phyloP scores from a whole-genome alignment of 2,888 invertebrate species.

The Ferrisia virgata region DNA sequence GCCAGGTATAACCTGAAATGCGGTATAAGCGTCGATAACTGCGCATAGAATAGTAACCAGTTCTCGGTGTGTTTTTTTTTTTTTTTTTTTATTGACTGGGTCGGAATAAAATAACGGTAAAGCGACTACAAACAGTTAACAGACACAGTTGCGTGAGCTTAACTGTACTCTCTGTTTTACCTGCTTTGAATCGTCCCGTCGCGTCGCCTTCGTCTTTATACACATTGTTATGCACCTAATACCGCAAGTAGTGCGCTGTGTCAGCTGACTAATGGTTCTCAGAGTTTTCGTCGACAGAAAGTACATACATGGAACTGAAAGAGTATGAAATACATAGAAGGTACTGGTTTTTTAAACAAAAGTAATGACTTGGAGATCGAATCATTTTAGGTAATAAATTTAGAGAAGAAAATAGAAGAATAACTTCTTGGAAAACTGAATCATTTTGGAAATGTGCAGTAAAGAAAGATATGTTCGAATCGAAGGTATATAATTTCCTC shows the following conservation, averaged over 20 bases:
- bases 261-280: background rate
- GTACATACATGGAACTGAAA: too few species aligned
- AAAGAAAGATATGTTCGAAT: too few species aligned
- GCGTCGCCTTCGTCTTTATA: background rate
- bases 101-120: slow-evolving; percentile 26
- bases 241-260: background rate
- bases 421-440: too few species aligned
- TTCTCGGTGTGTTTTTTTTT: background rate
- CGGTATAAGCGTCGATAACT: background rate
- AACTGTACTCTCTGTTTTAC: slow-evolving; percentile 23
- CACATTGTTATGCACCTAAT: background rate
- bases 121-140: slow-evolving; percentile 21
- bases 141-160: slow-evolving; percentile 38
- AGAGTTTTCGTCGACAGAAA: background rate
- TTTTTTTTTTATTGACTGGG: slow-evolving; percentile 20
- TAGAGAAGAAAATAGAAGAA: too few species aligned
- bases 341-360: too few species aligned
- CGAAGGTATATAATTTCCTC: too few species aligned
- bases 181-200: slow-evolving; percentile 19
- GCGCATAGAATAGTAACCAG: slow-evolving; percentile 33
- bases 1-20: slow-evolving; percentile 25
- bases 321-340: too few species aligned
- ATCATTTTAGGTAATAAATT: too few species aligned
- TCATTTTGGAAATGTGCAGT: too few species aligned
- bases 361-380: too few species aligned